Evolutionary conservation across 2,888 invertebrate genomes (phyloP).

Genomic region (Helicoverpa assulta): DNA sequence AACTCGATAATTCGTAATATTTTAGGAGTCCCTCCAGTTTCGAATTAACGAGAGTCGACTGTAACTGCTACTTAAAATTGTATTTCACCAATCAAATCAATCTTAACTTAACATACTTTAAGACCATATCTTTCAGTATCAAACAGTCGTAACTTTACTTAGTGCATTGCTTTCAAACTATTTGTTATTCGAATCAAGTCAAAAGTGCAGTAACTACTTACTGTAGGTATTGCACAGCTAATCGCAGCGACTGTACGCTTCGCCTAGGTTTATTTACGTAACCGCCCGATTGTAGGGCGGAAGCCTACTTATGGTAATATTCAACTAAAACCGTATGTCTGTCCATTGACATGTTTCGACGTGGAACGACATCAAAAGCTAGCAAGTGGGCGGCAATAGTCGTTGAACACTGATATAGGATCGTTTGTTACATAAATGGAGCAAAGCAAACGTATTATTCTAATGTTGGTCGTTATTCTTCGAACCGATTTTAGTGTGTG

Average conservation of each 20-base stretch:
- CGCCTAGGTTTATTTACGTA: conserved; percentile 66
- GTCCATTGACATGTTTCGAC: conserved; percentile 62
- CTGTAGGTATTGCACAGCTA: conserved; percentile 56
- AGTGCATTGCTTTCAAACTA: conserved; percentile 16
- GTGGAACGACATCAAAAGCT: conserved; percentile 45
- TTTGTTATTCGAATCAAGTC: conserved; percentile 39
- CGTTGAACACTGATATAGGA: conserved; percentile 57
- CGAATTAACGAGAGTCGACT: too few relatives aligned
- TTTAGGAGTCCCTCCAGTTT: too few relatives aligned
- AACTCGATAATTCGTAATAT: too few relatives aligned
- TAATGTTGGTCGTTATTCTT: conserved; percentile 37
- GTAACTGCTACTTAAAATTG: too few relatives aligned
- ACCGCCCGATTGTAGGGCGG: conserved; percentile 72
- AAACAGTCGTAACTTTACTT: background rate
- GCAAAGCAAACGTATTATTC: conserved; percentile 47
- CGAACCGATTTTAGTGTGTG: conserved; percentile 3
- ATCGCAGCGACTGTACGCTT: conserved; percentile 51
- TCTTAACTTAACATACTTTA: too few relatives aligned
- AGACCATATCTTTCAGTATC: background rate
- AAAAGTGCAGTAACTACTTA: conserved; percentile 50
- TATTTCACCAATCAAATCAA: too few relatives aligned
- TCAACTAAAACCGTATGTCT: conserved; percentile 53
- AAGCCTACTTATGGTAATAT: conserved; percentile 77
- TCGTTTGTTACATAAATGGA: conserved; percentile 68
- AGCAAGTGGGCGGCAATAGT: conserved; percentile 48